Percentiles rank a stretch among this genome's conserved stretches.
Evolutionary conservation across 2,113 vertebrate species (phyloP).

Genomic region (Gopherus flavomarginatus): DNA sequence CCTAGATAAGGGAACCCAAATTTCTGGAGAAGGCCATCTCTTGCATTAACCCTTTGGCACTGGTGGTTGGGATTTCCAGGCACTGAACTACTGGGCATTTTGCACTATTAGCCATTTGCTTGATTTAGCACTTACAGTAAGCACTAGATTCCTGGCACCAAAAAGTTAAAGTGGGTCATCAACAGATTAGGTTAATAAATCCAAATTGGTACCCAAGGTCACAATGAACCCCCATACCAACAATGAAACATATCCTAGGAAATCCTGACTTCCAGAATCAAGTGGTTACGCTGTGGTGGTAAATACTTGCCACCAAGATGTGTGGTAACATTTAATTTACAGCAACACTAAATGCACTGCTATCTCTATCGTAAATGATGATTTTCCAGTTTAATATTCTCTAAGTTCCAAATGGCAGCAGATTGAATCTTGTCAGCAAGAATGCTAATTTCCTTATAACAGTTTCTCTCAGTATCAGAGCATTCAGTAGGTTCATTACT

Average conservation of each 20-base stretch:
- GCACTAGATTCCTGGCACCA: slow-evolving; percentile 52
- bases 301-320: accelerated
- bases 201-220: background rate
- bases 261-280: background rate
- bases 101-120: background rate
- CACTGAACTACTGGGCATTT: accelerated
- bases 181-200: background rate
- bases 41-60: background rate
- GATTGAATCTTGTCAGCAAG: background rate
- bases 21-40: background rate
- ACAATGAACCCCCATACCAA: background rate
- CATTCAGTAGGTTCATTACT: background rate
- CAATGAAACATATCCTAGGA: background rate
- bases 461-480: background rate
- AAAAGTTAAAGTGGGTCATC: background rate
- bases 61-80: background rate
- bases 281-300: accelerated
- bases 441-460: background rate
- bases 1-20: background rate
- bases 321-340: background rate
- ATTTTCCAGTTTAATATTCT: background rate
- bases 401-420: background rate
- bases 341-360: accelerated
- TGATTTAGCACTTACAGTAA: slow-evolving; percentile 6
- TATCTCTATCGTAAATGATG: background rate